Percentiles rank a stretch among this genome's conserved stretches.
Evolutionary conservation across 2,797 vertebrate genomes (phyloP).

Genomic region (Mus minutoides): DNA sequence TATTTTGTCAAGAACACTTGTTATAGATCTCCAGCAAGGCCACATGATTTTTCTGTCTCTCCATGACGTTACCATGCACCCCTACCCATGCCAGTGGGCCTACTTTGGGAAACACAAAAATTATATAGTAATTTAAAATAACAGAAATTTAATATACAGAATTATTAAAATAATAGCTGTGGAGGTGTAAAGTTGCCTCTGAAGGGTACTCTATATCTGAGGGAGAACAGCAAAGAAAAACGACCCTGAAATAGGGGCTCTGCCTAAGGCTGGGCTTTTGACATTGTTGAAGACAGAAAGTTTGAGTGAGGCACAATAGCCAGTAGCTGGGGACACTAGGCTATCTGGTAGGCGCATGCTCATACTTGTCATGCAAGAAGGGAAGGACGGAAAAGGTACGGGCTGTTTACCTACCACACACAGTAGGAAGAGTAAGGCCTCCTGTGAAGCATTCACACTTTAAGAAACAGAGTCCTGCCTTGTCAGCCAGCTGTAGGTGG

Average conservation of each 20-base stretch:
- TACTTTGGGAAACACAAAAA: slow-evolving; percentile 19
- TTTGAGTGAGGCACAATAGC: neutral
- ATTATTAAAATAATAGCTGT: neutral
- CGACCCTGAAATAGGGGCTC: neutral
- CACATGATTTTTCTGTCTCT: neutral
- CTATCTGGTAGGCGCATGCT: neutral
- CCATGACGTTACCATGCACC: neutral
- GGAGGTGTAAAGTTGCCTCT: neutral
- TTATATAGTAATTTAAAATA: neutral
- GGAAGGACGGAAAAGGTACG: neutral
- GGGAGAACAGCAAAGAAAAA: neutral
- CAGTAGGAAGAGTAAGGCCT: neutral
- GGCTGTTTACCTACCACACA: neutral
- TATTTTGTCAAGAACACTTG: neutral
- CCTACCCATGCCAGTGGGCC: neutral
- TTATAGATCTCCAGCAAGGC: neutral
- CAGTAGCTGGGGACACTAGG: neutral
- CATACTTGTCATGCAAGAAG: neutral
- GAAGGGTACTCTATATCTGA: neutral
- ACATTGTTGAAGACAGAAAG: neutral
- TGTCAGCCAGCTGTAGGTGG: no score
- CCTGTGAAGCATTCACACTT: rapidly evolving
- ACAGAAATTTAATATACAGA: neutral
- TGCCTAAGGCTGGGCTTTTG: neutral
- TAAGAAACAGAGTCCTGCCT: neutral